Conservation (phyloP, 1,140 invertebrate genomes). For the Ostrea denselamellosa region DNA sequence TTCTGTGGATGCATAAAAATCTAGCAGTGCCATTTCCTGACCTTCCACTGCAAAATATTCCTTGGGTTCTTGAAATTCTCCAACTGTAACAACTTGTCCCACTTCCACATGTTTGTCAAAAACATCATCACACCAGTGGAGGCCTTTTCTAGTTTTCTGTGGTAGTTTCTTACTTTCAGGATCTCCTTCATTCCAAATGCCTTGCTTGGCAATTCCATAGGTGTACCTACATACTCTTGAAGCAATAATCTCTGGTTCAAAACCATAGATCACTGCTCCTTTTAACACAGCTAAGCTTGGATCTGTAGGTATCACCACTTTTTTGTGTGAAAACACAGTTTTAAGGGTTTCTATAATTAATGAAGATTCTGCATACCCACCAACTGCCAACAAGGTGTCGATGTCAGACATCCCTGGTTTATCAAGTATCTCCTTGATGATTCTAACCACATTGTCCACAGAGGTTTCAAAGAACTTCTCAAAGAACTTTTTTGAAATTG, state of each 20-base stretch:
- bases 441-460: slow-evolving; percentile 44
- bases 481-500: slow-evolving; percentile 40
- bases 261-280: slow-evolving; percentile 60
- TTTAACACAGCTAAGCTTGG: slow-evolving; percentile 53
- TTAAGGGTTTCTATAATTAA: slow-evolving; percentile 52
- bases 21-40: slow-evolving; percentile 46
- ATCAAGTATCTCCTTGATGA: slow-evolving; percentile 25
- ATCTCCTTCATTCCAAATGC: slow-evolving; percentile 35
- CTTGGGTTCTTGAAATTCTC: slow-evolving; percentile 47
- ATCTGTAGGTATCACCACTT: slow-evolving; percentile 50
- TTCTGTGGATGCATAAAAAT: slow-evolving; percentile 51
- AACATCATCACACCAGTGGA: slow-evolving; percentile 55
- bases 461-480: slow-evolving; percentile 47
- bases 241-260: slow-evolving; percentile 49
- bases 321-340: slow-evolving; percentile 47
- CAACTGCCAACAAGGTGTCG: slow-evolving; percentile 52
- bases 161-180: slow-evolving; percentile 43
- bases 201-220: slow-evolving; percentile 57
- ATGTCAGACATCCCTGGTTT: slow-evolving; percentile 40
- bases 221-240: slow-evolving; percentile 57
- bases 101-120: slow-evolving; percentile 60
- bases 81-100: slow-evolving; percentile 50
- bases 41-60: slow-evolving; percentile 58
- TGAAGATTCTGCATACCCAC: slow-evolving; percentile 59
- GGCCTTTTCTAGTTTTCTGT: slow-evolving; percentile 5